Base-by-base conservation (phyloP, 2,888 invertebrate genomes). In the Therioaphis trifolii region DNA sequence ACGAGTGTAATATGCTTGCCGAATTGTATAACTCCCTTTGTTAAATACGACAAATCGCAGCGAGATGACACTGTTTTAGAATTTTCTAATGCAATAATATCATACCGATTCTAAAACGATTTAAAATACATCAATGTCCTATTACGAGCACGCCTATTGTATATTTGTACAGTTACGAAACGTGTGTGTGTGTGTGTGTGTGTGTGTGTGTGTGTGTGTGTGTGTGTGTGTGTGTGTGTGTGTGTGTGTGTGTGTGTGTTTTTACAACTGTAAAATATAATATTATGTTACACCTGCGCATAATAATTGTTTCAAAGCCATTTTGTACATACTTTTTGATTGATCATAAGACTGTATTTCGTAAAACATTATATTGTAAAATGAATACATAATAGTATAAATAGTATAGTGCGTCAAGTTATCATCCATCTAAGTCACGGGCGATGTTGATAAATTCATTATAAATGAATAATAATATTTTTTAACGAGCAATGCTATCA, bases 401-500 rank as follows among this genome's bases (percentile, higher is more conserved):
- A 7, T 55, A n/a, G 15, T 29, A 55, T 43, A 12, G 5, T 27
- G 24, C 40, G 5, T 46, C 14, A 7, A 24, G 18, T 61, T 76
- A n/a, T 63, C 61, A 27, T 29, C 3, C 18, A 2, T 63, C 76
- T 43, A 27, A 21, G n/a, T 1, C 21, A 74, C 24, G 12, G n/a
- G 21, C 49, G 21, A 15, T 68, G 15, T 43, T 66, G 18, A 35
- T 35, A 35, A 35, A 49, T 29, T 66, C 21, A 49, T 77, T 35
- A 66, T 29, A 77, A 49, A 21, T 46, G n/a, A 63, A 76, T 76
- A 5, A 35, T 77, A 77, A 66, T 77, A 29, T 49, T 63, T 66
- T 77, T 77, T 77, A 66, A 77, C n/a, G 49, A 77, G 18, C 66
- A 15, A 21, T 24, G 63, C 66, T 77, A 49, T 66, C 49, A 49